Percentiles rank a stretch among this genome's conserved stretches.
phyloP scores from a whole-genome alignment of 1,140 invertebrate genomes.

The Chrysomallon squamiferum region DNA sequence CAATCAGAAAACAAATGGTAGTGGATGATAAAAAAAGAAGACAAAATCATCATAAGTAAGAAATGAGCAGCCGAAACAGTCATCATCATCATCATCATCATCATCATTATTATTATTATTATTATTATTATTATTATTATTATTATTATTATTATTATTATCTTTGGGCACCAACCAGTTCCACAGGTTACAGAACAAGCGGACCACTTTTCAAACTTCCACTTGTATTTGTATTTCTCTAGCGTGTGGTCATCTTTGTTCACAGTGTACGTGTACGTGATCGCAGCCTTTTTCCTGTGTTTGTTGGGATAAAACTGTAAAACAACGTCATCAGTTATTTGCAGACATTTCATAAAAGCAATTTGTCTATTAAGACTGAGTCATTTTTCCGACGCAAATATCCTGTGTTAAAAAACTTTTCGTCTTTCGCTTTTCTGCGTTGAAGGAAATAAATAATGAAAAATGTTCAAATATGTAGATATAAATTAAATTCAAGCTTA shows the following conservation, averaged over 20 bases:
- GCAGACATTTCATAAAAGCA: background rate
- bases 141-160: too few relatives aligned
- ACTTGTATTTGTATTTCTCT: constrained; percentile 63
- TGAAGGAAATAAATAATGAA: too few relatives aligned
- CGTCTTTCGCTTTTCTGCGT: too few relatives aligned
- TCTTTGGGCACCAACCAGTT: constrained; percentile 64
- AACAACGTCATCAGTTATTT: too few relatives aligned
- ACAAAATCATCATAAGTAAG: too few relatives aligned
- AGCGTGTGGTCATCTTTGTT: constrained; percentile 41
- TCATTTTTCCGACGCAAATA: background rate
- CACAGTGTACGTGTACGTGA: constrained; percentile 27
- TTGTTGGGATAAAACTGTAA: constrained; percentile 27
- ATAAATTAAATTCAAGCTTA: too few relatives aligned
- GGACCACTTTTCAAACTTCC: constrained; percentile 68
- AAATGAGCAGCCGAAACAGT: too few relatives aligned
- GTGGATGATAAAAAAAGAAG: too few relatives aligned
- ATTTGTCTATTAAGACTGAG: background rate
- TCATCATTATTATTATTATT: too few relatives aligned
- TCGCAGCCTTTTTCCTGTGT: constrained; percentile 5
- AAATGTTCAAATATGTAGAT: too few relatives aligned
- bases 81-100: too few relatives aligned
- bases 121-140: too few relatives aligned
- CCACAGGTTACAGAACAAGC: constrained; percentile 69
- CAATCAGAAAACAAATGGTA: background rate
- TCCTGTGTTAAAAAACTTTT: background rate